These are phyloP conservation scores for Caenorhabditis parvicauda DNA, from an alignment of 2,888 invertebrate genomes.

Conservation along the genomic window DNA sequence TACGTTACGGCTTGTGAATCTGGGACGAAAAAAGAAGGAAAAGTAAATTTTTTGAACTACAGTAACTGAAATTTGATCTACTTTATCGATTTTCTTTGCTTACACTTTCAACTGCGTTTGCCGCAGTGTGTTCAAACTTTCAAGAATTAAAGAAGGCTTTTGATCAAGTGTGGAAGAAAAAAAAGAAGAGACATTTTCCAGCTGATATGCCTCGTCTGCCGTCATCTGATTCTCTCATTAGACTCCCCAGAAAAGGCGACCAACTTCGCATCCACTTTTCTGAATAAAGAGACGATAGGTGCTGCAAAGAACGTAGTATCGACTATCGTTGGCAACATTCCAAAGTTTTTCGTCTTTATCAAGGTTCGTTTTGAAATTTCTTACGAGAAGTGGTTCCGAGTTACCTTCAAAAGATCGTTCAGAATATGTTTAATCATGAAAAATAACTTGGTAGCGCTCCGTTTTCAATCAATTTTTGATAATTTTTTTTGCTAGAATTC, in stretches of 20 bases:
- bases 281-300: slow-evolving; percentile 24
- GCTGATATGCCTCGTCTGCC: slow-evolving; percentile 35
- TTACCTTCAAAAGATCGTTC: too few species aligned
- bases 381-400: too few species aligned
- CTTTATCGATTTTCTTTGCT: not conserved
- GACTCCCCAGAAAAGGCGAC: slow-evolving; percentile 30
- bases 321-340: slow-evolving; percentile 12
- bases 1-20: not conserved
- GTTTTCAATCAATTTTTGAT: too few species aligned
- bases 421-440: too few species aligned
- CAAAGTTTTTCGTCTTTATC: slow-evolving; percentile 8
- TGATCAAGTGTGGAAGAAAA: not conserved
- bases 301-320: slow-evolving; percentile 20
- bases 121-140: too few species aligned
- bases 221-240: slow-evolving; percentile 43
- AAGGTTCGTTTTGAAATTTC: slow-evolving; percentile 10
- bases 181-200: slow-evolving; percentile 14
- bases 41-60: not conserved
- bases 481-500: too few species aligned
- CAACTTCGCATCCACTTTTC: slow-evolving; percentile 46
- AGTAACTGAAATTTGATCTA: not conserved
- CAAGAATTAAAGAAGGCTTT: not conserved
- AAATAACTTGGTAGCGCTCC: too few species aligned
- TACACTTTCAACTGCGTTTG: not conserved
- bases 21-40: not conserved